These are phyloP conservation scores for Diaphora mendica DNA, from an alignment of 2,888 invertebrate genomes.

Conservation along the genomic window DNA sequence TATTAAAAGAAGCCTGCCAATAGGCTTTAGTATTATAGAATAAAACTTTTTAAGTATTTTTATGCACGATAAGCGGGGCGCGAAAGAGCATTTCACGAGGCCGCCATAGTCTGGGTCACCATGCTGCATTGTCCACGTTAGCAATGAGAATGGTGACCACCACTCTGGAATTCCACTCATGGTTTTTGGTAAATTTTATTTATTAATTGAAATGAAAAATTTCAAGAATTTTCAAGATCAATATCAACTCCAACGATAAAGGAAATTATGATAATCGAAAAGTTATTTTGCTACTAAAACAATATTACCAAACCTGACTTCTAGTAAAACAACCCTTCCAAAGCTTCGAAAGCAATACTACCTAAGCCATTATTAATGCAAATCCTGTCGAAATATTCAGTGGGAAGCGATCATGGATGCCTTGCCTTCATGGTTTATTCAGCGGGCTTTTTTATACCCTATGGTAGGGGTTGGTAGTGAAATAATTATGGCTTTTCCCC, in stretches of 20 bases:
- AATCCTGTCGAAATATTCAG: conserved; percentile 23
- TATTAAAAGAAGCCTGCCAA: conserved; percentile 16
- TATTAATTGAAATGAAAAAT: too few species aligned
- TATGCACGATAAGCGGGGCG: too few species aligned
- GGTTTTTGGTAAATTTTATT: too few species aligned
- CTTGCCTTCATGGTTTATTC: conserved; percentile 22
- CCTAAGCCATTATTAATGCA: conserved; percentile 18
- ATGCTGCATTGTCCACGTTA: too few species aligned
- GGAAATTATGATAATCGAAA: neutral
- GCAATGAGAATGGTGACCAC: too few species aligned
- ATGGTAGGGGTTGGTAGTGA: conserved; percentile 49
- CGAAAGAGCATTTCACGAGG: too few species aligned
- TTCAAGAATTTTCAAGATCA: too few species aligned
- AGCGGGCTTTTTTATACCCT: conserved; percentile 11
- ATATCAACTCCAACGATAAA: too few species aligned
- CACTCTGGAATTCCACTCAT: too few species aligned
- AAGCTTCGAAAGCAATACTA: conserved; percentile 18
- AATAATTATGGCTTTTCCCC: conserved; percentile 59
- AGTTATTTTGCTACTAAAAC: neutral
- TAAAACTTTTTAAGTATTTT: too few species aligned
- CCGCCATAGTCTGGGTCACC: too few species aligned
- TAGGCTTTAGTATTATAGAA: too few species aligned
- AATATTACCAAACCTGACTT: neutral
- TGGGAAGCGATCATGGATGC: conserved; percentile 16
- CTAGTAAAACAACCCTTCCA: conserved; percentile 2